Evolutionary conservation across 2,888 invertebrate genomes (phyloP), one percentile per base, ranked within the genome.

Genomic region (Aplocera efformata): DNA sequence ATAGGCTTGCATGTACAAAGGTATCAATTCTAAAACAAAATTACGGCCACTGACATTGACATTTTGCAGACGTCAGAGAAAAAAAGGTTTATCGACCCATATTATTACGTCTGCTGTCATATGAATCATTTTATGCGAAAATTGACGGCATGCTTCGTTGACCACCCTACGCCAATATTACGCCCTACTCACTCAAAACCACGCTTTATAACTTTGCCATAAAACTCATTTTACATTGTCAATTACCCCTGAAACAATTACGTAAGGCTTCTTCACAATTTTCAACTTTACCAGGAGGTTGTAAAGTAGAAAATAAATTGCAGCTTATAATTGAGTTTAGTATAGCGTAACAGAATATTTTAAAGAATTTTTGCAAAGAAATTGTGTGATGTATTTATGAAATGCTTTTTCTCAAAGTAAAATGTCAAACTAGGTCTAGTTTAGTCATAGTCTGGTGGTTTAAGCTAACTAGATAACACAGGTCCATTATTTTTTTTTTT

Each of bases 91-190:
- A 57, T 59, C 61, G 63, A 64, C 64, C 72, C 41, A 58, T 50
- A 67, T 64, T 64, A 67, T 60, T 60, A 60, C 56, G 13, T 17
- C 60, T 53, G 60, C 63, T 56, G 59, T 73, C 72, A 70, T 63
- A 76, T 71, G 71, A 75, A 67, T 59, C 66, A 61, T 61, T 66
- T 67, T 60, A 53, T 63, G 62, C 56, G 63, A 70, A 71, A 69
- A 69, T 60, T 60, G 69, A 73, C 71, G 75, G 59, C 48, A 62
- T 61, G 76, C 67, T 63, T 61, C 63, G 77, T 35, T 72, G 60
- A 46, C 36, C 80, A 82, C 82, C 82, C 82, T 67, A 72, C 46
- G 54, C 54, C 42, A 58, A 59, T 59, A 48, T 29, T 31, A 36
- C 28, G 35, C 44, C 48, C 46, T 47, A 36, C 10, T n/a, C 20